Evolutionary conservation across 2,888 invertebrate genomes (phyloP).

Genomic region (Merodon equestris): DNA sequence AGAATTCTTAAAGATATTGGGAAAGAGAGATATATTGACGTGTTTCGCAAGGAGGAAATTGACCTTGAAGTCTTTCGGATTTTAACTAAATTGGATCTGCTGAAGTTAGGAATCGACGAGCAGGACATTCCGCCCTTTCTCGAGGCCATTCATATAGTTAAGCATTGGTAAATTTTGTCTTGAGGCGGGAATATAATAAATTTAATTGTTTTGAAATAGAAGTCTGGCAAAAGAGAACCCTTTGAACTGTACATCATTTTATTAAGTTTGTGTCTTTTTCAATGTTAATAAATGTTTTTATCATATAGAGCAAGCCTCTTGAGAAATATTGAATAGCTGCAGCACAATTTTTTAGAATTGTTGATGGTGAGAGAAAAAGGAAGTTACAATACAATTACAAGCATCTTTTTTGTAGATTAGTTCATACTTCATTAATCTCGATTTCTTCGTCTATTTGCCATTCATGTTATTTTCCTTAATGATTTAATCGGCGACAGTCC

Average conservation of each 20-base stretch:
- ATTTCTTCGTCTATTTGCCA: no score
- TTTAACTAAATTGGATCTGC: slow-evolving; percentile 46
- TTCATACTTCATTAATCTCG: no score
- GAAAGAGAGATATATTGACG: slow-evolving; percentile 45
- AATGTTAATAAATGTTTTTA: slow-evolving; percentile 20
- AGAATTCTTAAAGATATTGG: slow-evolving; percentile 47
- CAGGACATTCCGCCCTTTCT: slow-evolving; percentile 38
- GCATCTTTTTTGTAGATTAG: no score
- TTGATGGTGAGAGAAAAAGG: no score
- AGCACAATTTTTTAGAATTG: no score
- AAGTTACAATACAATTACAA: no score
- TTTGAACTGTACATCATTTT: neutral
- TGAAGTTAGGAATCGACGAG: slow-evolving; percentile 43
- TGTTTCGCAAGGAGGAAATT: slow-evolving; percentile 54
- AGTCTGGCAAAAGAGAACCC: neutral
- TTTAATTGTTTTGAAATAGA: neutral
- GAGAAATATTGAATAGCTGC: no score
- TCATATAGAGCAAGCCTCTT: no score
- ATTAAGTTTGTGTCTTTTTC: no score
- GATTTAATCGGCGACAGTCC: no score
- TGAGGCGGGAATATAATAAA: neutral
- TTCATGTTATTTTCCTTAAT: no score
- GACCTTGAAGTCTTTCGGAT: slow-evolving; percentile 57
- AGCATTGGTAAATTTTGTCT: slow-evolving; percentile 27
- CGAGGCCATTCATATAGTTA: slow-evolving; percentile 18